Evolutionary conservation across 2,113 vertebrate genomes (phyloP).

Genomic region (Chrysemys picta): DNA sequence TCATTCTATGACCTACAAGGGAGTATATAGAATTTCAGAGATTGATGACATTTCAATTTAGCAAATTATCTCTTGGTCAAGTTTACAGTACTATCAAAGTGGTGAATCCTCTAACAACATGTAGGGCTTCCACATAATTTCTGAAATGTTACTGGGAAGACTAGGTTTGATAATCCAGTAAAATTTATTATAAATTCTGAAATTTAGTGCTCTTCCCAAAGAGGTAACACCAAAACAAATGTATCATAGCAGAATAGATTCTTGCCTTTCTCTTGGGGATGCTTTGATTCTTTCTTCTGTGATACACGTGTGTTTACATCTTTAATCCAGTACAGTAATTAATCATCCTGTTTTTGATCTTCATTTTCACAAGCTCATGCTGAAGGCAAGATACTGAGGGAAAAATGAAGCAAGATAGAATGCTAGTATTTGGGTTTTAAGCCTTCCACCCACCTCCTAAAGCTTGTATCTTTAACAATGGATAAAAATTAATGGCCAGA

Average conservation of each 20-base stretch:
- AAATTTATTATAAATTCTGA: background rate
- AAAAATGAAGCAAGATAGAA: background rate
- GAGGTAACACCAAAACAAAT: background rate
- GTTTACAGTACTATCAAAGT: background rate
- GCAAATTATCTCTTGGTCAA: background rate
- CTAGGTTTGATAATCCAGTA: background rate
- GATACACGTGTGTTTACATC: background rate
- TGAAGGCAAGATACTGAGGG: background rate
- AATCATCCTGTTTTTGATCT: background rate
- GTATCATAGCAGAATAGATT: background rate
- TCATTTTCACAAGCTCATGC: background rate
- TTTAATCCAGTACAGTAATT: background rate
- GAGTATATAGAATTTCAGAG: background rate
- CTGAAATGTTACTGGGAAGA: background rate
- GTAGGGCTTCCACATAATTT: accelerated
- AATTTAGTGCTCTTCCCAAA: background rate
- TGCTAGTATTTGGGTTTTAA: background rate
- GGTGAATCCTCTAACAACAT: background rate
- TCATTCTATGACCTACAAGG: background rate
- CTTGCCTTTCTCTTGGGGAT: background rate
- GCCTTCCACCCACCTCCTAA: background rate
- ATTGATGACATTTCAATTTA: background rate
- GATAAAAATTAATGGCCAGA: accelerated
- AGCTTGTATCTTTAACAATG: background rate
- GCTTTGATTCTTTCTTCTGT: background rate